phyloP scores from a whole-genome alignment of 37 sponge, comb jelly and placozoan genomes.

The Eunapius fragilis region DNA sequence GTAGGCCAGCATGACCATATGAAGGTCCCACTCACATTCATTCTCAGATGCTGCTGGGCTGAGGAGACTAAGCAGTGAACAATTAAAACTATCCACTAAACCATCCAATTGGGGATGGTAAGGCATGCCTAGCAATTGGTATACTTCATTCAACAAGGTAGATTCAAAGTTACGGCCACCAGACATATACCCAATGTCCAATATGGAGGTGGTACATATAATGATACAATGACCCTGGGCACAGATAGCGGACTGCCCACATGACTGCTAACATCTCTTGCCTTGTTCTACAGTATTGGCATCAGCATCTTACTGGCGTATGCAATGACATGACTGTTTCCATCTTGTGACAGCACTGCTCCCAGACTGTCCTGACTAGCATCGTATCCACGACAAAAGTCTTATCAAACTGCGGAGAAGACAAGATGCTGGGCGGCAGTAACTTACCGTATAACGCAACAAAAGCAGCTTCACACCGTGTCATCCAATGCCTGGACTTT shows the following conservation, averaged over 20 bases:
- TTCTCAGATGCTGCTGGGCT: background rate
- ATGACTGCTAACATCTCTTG: slow-evolving; percentile 35
- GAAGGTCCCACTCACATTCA: slow-evolving; percentile 12
- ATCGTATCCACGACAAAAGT: slow-evolving; percentile 16
- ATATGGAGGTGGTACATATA: no score
- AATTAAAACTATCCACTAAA: background rate
- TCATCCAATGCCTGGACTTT: slow-evolving; percentile 9
- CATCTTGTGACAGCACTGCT: background rate
- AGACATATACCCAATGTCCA: no score
- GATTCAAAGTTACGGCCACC: slow-evolving; percentile 18
- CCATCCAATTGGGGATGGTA: background rate
- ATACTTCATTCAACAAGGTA: slow-evolving; percentile 4
- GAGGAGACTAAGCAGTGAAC: slow-evolving; percentile 2
- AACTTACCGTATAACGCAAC: slow-evolving; percentile 8
- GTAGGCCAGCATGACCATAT: slow-evolving; percentile 28
- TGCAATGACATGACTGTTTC: slow-evolving; percentile 9
- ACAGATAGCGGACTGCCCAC: background rate
- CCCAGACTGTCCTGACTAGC: background rate
- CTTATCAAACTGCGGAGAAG: slow-evolving; percentile 17
- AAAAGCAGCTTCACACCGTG: slow-evolving; percentile 28
- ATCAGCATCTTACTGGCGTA: slow-evolving; percentile 20
- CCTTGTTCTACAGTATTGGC: slow-evolving; percentile 28
- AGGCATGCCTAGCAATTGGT: background rate
- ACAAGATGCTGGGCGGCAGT: slow-evolving; percentile 10
- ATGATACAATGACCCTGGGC: background rate